Base-by-base conservation (phyloP, 2,888 invertebrate genomes). In the Pterobdella sp. region DNA sequence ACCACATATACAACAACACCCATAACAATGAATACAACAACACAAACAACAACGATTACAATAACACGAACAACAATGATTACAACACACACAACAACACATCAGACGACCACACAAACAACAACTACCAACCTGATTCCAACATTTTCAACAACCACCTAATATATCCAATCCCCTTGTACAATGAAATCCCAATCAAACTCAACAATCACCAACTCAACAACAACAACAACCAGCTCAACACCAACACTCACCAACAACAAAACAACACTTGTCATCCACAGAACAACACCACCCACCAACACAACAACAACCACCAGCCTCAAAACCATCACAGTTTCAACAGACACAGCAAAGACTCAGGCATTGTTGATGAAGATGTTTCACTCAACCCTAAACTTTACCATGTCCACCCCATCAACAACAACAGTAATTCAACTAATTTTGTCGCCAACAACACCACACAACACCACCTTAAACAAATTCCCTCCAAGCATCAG, bases 341-440 rank as follows among this genome's bases (percentile, higher is more conserved):
- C 72, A 93, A 93, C 83, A 88, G 93, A 73, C 76, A 75, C 76
- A 94, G 94, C 83, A 88, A 94, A 75, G 94, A 94, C 85, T 93
- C 93, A 75, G 93, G 94, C 4, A 93, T 94, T 79, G 91, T 93
- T 26, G 81, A 80, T 76, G 82, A 82, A 73, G 82, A 82, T 26
- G 63, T n/a, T 14, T n/a, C 63, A 1, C 35, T 1, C 32, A 66
- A 66, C 7, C 66, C n/a, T 7, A 34, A 32, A n/a, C n/a, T n/a
- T n/a, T n/a, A 1, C 1, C 68, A 78, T 80, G 75, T 77, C 79
- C 63, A 81, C 87, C 85, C 76, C 84, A 84, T 82, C 37, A 31
- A 22, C 34, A 29, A 31, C 34, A n/a, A 32, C 29, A 29, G 56
- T 42, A 31, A 42, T n/a, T n/a, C n/a, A n/a, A n/a, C n/a, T n/a